Percentiles rank a stretch among this genome's conserved stretches.
These are phyloP conservation scores for Rostratula benghalensis DNA, from an alignment of 2,113 vertebrate species.

Conservation along the genomic window DNA sequence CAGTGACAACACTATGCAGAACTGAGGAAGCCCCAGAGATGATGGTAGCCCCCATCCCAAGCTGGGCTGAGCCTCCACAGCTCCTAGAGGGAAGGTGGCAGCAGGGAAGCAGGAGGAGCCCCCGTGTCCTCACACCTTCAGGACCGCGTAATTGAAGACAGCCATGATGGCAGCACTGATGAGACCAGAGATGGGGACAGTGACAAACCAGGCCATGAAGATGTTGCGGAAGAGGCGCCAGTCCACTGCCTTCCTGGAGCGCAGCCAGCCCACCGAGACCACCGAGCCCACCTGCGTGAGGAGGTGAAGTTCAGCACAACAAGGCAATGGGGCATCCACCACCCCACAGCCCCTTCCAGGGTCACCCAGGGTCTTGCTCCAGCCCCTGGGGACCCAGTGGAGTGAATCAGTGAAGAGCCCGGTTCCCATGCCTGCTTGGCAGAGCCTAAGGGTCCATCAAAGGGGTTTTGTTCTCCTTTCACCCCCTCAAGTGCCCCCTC, in stretches of 20 bases:
- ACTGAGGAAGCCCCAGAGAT: constrained; percentile 45
- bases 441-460: not conserved
- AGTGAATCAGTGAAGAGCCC: rapidly evolving
- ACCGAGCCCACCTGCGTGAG: constrained; percentile 89
- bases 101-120: constrained; percentile 64
- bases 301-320: not conserved
- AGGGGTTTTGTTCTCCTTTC: not conserved
- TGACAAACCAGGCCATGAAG: constrained; percentile 98
- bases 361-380: not conserved
- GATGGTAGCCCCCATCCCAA: not conserved
- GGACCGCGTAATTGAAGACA: constrained; percentile 80
- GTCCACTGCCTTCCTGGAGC: constrained; percentile 93
- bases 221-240: constrained; percentile 96
- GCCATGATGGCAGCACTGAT: constrained; percentile 96
- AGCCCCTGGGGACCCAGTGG: not conserved
- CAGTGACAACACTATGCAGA: constrained; percentile 61
- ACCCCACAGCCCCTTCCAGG: not conserved
- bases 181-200: constrained; percentile 90
- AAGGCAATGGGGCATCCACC: rapidly evolving
- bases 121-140: not conserved
- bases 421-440: not conserved
- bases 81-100: constrained; percentile 30
- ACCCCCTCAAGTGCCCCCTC: not conserved
- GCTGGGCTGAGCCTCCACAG: not conserved
- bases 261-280: constrained; percentile 94